Evolutionary conservation across 2,888 invertebrate species (phyloP).

Genomic region (Eilema griseolum): DNA sequence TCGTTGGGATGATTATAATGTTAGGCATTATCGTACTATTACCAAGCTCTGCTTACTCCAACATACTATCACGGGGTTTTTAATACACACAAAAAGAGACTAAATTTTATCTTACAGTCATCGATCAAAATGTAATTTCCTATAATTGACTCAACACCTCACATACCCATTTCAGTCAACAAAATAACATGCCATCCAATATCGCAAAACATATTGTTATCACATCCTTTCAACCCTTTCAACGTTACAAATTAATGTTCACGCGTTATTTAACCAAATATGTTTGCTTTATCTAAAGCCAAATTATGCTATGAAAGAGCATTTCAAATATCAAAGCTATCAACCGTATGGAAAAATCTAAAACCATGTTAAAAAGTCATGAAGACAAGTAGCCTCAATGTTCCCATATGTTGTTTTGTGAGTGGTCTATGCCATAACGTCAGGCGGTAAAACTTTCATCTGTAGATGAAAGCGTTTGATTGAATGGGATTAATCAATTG

Average conservation of each 20-base stretch:
- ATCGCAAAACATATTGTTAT: constrained; percentile 9
- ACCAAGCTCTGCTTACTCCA: no score
- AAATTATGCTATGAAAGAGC: not conserved
- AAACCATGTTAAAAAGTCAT: constrained; percentile 65
- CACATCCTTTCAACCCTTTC: constrained; percentile 3
- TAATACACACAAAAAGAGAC: not conserved
- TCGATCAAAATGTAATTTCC: constrained; percentile 10
- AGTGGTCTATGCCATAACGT: not conserved
- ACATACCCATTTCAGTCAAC: constrained; percentile 2
- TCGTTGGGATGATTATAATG: no score
- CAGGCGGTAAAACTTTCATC: not conserved
- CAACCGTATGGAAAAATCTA: constrained; percentile 67
- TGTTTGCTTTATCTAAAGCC: constrained; percentile 4
- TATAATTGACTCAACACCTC: constrained; percentile 7
- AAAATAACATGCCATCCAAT: constrained; percentile 6
- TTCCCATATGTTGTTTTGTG: constrained; percentile 47
- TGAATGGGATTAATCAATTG: no score
- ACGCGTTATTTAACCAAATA: constrained; percentile 5
- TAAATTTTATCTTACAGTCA: constrained; percentile 3
- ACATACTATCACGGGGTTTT: no score
- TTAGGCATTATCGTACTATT: no score
- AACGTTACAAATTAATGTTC: not conserved
- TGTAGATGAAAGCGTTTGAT: no score
- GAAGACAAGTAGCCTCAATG: constrained; percentile 51
- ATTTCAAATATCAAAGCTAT: constrained; percentile 40